Base-by-base conservation (phyloP, 2,797 vertebrate species). In the Mallotus villosus region DNA sequence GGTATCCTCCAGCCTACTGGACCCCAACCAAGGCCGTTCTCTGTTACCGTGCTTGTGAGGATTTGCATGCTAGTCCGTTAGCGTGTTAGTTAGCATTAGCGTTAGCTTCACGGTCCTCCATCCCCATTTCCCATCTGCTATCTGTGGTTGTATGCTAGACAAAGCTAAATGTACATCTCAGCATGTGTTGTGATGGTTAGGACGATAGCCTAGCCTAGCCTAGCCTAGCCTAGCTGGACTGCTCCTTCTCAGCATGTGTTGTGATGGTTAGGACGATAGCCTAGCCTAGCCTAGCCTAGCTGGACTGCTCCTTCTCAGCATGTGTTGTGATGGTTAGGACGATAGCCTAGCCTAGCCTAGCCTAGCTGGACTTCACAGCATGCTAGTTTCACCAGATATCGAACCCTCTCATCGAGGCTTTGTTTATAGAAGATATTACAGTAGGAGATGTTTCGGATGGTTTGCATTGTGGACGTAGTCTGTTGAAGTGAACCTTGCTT, bases 281-380 rank as follows among this genome's bases (percentile, higher is more conserved):
- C n/a, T 21, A 63, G 61, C 25, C 12, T 62, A 62, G 55, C 55
- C 51, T 51, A 25, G 64, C 64, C 64, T 65, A 63, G 66, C 27
- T 3, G 49, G 53, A 25, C 29, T 67, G 63, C 16, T 37, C 62
- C 17, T 16, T 59, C 41, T 58, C 46, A 41, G 21, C 27, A 21
- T 32, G 12, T 59, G 16, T 62, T 17, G 67, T 70, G 53, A 51
- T 64, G 14, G 37, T 37, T 46, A 24, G 53, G 66, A 70, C 14
- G 22, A 59, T 51, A 51, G 65, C 17, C n/a, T 21, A 63, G 61
- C 25, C 12, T 62, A 62, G 55, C 55, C 51, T 51, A 25, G 64
- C 64, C 64, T 65, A 63, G 66, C 27, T 3, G 49, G 53, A 25
- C 29, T 67, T 71, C 58, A 63, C 57, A 46, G 32, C 74, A 49